Evolutionary conservation across 2,797 vertebrate species (phyloP).

Genomic region (Allobates femoralis): DNA sequence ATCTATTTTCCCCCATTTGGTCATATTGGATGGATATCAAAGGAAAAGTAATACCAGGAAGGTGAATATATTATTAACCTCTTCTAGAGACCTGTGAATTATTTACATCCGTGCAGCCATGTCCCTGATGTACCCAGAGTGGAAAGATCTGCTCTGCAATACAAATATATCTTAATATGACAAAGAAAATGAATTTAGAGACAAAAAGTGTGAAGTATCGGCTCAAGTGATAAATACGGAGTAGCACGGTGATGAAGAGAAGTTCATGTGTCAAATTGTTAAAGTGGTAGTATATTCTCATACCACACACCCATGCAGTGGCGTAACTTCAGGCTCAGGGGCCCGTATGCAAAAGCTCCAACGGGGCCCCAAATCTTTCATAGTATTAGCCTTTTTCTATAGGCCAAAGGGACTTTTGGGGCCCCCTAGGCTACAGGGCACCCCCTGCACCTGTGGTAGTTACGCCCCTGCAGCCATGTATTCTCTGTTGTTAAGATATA

Average conservation of each 20-base stretch:
- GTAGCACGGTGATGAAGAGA: not conserved
- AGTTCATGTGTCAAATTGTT: not conserved
- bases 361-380: too few relatives aligned
- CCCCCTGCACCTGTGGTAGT: too few relatives aligned
- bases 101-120: conserved; percentile 24
- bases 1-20: not conserved
- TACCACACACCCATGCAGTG: too few relatives aligned
- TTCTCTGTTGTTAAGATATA: too few relatives aligned
- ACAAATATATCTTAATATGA: not conserved
- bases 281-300: not conserved
- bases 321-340: too few relatives aligned
- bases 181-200: not conserved
- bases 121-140: not conserved
- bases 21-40: conserved; percentile 24
- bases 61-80: conserved; percentile 38
- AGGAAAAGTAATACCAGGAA: conserved; percentile 9
- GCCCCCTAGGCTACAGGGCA: too few relatives aligned
- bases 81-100: conserved; percentile 36
- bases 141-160: not conserved
- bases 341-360: too few relatives aligned
- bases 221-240: not conserved
- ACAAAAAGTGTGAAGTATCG: not conserved
- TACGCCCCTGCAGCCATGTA: too few relatives aligned
- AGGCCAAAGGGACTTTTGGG: too few relatives aligned
- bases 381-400: too few relatives aligned